Conservation (phyloP, 1,140 invertebrate species). For the Ips nitidus region DNA sequence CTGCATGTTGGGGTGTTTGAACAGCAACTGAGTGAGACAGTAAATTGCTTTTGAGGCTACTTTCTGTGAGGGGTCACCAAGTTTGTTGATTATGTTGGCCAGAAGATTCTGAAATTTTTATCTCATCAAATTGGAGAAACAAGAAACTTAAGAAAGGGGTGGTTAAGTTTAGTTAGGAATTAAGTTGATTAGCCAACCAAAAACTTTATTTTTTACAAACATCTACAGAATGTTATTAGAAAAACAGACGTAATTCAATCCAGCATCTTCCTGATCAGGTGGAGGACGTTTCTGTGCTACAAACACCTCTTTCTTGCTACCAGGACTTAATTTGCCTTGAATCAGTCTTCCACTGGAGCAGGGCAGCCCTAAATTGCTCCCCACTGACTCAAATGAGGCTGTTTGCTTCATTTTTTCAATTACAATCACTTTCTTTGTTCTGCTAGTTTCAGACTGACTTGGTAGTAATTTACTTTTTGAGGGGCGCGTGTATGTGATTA, state of each 20-base stretch:
- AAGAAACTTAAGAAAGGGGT: background rate
- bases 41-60: conserved; percentile 86
- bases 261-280: background rate
- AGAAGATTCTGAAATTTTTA: conserved; percentile 68
- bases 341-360: background rate
- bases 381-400: conserved; percentile 9
- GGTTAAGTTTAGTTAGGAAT: too few species aligned
- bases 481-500: conserved; percentile 1
- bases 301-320: conserved; percentile 21
- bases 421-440: conserved; percentile 12
- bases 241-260: conserved; percentile 22
- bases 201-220: background rate
- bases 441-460: background rate
- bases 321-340: conserved; percentile 11
- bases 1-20: conserved; percentile 92
- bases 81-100: conserved; percentile 85
- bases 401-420: conserved; percentile 16
- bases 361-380: background rate
- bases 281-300: background rate
- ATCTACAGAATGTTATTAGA: conserved; percentile 4
- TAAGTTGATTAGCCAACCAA: conserved; percentile 1
- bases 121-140: conserved; percentile 26
- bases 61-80: conserved; percentile 89
- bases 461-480: background rate
- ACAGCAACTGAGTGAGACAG: conserved; percentile 82